A percentile compares a stretch with the other conserved stretches of the same genome.
Conservation (phyloP, 2,888 invertebrate species). For the Apocheima hispidaria region DNA sequence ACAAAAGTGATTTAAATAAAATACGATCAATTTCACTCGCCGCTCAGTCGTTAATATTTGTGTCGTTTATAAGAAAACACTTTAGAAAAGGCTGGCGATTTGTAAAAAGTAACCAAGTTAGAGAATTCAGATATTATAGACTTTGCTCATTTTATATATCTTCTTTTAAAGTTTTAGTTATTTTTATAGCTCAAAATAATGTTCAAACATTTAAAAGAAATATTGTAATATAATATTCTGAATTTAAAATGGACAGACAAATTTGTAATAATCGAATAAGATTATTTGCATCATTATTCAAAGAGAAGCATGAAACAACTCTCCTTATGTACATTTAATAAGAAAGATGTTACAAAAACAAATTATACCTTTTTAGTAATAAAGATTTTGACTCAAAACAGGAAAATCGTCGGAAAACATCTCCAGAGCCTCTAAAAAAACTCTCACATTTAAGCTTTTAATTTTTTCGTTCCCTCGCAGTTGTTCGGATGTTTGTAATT, state of each 20-base stretch:
- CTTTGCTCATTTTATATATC: background rate
- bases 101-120: slow-evolving; percentile 31
- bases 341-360: slow-evolving; percentile 7
- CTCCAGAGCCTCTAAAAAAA: slow-evolving; percentile 32
- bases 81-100: slow-evolving; percentile 27
- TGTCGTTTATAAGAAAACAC: slow-evolving; percentile 33
- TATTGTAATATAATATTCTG: background rate
- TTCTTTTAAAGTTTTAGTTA: background rate
- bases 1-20: slow-evolving; percentile 55
- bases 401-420: slow-evolving; percentile 23
- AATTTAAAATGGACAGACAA: background rate
- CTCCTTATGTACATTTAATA: slow-evolving; percentile 8
- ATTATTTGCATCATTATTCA: background rate
- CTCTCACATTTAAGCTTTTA: slow-evolving; percentile 37
- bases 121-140: slow-evolving; percentile 3
- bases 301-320: background rate
- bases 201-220: background rate
- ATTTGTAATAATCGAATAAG: background rate
- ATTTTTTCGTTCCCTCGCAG: slow-evolving; percentile 33
- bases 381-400: slow-evolving; percentile 12
- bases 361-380: slow-evolving; percentile 17
- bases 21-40: slow-evolving; percentile 55
- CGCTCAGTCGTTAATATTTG: slow-evolving; percentile 41
- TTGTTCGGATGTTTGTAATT: slow-evolving; percentile 49
- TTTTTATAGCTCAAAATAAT: no score